Evolutionary conservation across 2,113 vertebrate species (phyloP), one percentile per base, ranked within the genome.

Genomic region (Nestor notabilis): DNA sequence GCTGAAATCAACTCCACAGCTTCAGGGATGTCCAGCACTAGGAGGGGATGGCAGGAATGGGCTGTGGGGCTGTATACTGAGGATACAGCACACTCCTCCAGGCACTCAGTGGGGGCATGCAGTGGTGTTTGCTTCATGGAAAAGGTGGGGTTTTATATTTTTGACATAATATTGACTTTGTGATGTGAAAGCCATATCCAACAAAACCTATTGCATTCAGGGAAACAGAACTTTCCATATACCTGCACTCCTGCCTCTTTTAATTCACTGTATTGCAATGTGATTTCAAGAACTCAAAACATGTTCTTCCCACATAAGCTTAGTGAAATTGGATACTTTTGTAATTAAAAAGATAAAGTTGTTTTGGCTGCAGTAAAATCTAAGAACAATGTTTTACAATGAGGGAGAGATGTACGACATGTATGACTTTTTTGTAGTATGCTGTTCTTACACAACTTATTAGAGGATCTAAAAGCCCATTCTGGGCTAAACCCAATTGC

Each of bases 361-460:
- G 82, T 78, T 95, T 90, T 88, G 84, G 76, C 91, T 90, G 79
- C 66, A 85, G 60, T 97, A 94, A 95, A 96, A 83, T 78, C 47
- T 83, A 78, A 81, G 91, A 94, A 65, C 68, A 89, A 39, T 82
- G 60, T 95, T 96, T 97, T 97, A 96, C 92, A 95, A 94, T 89
- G 94, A 97, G 90, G 94, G 92, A 90, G 86, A 93, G 95, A 96
- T 87, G 63, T 93, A 87, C 92, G 95, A 95, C 97, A 96, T 97
- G 91, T 90, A 79, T 72, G 65, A 53, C 31, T 93, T 92, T 92
- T 89, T 76, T 60, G 70, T 53, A 90, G 78, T 56, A 46, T 18
- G 0, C 71, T 68, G 83, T 90, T 95, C 80, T 93, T 79, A 72
- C 69, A 72, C 74, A 91, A 72, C 65, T 95, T 65, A 69, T 93